Evolutionary conservation across 1,140 invertebrate genomes (phyloP), one percentile per base, ranked within the genome.

Genomic region (Hormaphis cornu): DNA sequence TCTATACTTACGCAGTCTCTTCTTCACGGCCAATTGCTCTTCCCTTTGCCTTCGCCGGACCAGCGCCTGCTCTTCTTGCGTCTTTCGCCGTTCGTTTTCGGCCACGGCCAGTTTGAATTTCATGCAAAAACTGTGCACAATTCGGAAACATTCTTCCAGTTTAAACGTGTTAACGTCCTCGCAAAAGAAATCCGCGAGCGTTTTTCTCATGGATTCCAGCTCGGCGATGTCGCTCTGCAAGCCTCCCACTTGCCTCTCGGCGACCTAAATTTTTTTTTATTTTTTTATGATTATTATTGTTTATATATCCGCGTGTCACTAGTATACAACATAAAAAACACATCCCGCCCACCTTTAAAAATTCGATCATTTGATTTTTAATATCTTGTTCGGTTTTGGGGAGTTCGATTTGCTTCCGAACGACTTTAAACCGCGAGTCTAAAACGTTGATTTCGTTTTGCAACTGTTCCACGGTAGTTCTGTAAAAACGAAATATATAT

Each of bases 71-170:
- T 91, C 89, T 75, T 94, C 91, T 75, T 91, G 87, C 20, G 87
- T 80, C 30, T 83, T 82, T 4, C 92, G 80, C 40, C 88, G 78
- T 73, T 89, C 87, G 76, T 94, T 94, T 74, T 94, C 92, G n/a
- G 82, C 79, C 1, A 90, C 84, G 0, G 90, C 90, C 73, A 89
- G 84, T 72, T 86, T 86, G 78, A 93, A 93, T 76, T 90, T 90
- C 69, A 82, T 83, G 75, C 90, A 93, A 81, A 98, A 97, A 14
- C 83, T 86, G 73, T 91, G 83, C 66, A 95, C 87, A 70, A 93
- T 87, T 78, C 88, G 89, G 76, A 97, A 97, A 76, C 94, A 97
- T 77, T 98, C 95, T 77, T 98, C 95, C 16, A 98, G 80, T 79
- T 95, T 95, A 76, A 98, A 98, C 0, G 89, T 85, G 33, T 84